Conservation (phyloP, 2,113 vertebrate genomes). For the Pristiophorus japonicus region DNA sequence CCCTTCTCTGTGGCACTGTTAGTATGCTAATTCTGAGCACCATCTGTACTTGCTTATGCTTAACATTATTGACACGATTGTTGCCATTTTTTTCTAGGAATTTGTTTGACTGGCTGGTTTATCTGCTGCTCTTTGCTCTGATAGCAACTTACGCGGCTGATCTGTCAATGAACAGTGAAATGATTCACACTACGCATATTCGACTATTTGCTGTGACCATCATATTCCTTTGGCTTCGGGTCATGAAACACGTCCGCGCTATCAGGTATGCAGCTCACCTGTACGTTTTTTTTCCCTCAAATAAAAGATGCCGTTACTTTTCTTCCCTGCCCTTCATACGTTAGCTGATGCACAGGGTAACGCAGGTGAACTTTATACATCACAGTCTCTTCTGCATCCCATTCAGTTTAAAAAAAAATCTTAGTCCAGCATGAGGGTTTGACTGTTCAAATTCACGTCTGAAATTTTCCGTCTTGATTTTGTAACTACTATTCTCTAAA, state of each 20-base stretch:
- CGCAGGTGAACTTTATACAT: not conserved
- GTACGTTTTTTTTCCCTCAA: not conserved
- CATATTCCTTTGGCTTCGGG: conserved; percentile 42
- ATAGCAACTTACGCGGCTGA: conserved; percentile 41
- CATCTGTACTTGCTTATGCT: not conserved
- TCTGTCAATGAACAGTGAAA: not conserved
- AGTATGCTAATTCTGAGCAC: not conserved
- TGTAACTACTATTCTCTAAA: not conserved
- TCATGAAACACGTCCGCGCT: conserved; percentile 43
- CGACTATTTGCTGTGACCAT: conserved; percentile 41
- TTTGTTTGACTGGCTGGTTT: conserved; percentile 43
- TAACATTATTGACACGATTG: not conserved
- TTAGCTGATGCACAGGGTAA: not conserved
- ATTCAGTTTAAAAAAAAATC: not conserved
- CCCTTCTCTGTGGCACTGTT: not conserved
- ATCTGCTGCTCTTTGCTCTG: conserved; percentile 41
- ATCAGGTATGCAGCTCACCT: conserved; percentile 39
- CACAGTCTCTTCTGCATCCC: not conserved
- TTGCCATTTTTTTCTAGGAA: conserved; percentile 39
- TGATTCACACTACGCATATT: conserved; percentile 37
- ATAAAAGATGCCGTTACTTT: not conserved
- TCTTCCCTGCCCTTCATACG: not conserved
- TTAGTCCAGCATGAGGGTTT: not conserved
- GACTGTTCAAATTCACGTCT: not conserved
- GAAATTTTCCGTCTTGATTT: not conserved